These are phyloP conservation scores for Ciconia boyciana DNA, from an alignment of 2,113 vertebrate genomes.

Conservation along the genomic window DNA sequence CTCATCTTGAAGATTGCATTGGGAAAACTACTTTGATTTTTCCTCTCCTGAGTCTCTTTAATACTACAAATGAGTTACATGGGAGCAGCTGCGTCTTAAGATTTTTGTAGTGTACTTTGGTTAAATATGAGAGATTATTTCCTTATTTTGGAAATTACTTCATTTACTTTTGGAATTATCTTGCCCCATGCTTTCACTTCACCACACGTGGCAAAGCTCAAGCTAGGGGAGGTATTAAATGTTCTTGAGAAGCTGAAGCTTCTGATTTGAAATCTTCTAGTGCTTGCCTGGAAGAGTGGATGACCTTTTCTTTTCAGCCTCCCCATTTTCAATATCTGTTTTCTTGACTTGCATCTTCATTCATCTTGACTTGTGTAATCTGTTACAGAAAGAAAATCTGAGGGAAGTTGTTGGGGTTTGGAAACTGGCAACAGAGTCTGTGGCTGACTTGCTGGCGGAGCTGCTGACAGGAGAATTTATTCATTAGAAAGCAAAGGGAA, in stretches of 20 bases:
- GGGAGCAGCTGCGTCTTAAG: neutral
- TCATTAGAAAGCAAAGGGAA: slow-evolving; percentile 42
- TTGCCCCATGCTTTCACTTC: neutral
- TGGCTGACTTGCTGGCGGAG: slow-evolving; percentile 6
- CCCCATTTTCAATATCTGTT: neutral
- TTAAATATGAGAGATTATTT: neutral
- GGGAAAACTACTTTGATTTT: neutral
- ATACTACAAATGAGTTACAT: neutral
- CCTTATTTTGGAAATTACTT: neutral
- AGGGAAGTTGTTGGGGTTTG: neutral
- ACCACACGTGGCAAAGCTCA: neutral
- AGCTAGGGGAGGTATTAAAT: neutral
- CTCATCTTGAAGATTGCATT: neutral
- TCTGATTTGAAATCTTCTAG: neutral
- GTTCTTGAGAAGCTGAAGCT: neutral
- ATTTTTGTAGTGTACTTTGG: neutral
- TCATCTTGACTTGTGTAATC: neutral
- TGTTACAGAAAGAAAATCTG: slow-evolving; percentile 59
- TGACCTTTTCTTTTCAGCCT: neutral
- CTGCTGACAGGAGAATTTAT: slow-evolving; percentile 23
- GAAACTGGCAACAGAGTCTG: neutral
- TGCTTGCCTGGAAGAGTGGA: neutral
- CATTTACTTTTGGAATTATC: neutral
- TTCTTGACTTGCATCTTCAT: neutral
- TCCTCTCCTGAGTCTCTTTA: neutral